These are phyloP conservation scores for Onychostruthus taczanowskii DNA, from an alignment of 2,113 vertebrate genomes.

Conservation along the genomic window DNA sequence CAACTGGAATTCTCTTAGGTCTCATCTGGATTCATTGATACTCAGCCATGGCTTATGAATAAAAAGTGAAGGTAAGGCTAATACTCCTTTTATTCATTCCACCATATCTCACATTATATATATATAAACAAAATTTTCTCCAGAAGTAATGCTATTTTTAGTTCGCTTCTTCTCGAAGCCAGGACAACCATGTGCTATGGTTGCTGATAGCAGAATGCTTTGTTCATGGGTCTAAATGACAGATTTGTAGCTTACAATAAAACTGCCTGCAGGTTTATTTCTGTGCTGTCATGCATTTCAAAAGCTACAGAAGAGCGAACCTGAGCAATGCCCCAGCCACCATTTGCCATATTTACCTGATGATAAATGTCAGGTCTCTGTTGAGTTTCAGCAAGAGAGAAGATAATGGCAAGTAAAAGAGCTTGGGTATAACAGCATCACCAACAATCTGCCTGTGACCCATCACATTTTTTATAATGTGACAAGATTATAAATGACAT, in stretches of 20 bases:
- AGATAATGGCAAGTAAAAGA: neutral
- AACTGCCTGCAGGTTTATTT: conserved; percentile 16
- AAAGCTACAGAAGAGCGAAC: conserved; percentile 4
- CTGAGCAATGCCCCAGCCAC: neutral
- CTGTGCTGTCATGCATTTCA: conserved; percentile 23
- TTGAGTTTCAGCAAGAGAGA: neutral
- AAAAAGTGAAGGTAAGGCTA: neutral
- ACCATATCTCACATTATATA: neutral
- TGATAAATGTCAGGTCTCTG: conserved; percentile 7
- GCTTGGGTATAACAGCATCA: neutral
- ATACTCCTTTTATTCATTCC: neutral
- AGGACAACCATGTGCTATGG: neutral
- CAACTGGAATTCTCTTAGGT: neutral
- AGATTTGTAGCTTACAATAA: conserved; percentile 21
- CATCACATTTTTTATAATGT: neutral
- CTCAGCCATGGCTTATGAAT: neutral
- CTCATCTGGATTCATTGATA: neutral
- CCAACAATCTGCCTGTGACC: neutral
- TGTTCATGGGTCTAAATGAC: neutral
- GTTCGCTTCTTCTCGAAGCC: neutral
- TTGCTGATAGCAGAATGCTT: neutral
- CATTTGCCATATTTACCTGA: conserved; percentile 23
- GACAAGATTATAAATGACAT: neutral
- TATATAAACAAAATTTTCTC: neutral
- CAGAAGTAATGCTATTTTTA: neutral